Evolutionary conservation across 2,888 invertebrate genomes (phyloP).

Genomic region (Mesochorus sp.): DNA sequence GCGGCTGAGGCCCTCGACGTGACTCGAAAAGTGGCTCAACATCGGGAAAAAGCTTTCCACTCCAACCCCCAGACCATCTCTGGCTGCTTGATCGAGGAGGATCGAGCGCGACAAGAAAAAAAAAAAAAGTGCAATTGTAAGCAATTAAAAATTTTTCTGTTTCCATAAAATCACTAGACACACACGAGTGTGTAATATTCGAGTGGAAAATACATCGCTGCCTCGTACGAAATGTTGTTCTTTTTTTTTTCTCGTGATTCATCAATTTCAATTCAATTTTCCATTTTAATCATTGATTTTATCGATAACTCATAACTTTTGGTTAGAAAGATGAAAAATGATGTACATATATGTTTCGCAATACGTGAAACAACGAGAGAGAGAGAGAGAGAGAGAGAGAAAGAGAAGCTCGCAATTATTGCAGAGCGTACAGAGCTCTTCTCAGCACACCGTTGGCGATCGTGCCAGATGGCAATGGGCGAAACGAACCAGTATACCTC

Average conservation of each 20-base stretch:
- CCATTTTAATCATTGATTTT: no score
- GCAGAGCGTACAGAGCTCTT: background rate
- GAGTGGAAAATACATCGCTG: no score
- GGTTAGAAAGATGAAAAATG: no score
- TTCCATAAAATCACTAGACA: no score
- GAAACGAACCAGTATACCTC: conserved; percentile 40
- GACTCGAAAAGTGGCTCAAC: conserved; percentile 59
- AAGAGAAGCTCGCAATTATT: background rate
- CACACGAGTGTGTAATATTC: no score
- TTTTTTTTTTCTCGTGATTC: no score
- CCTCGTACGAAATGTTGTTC: no score
- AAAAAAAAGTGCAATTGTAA: conserved; percentile 11
- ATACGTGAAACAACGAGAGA: background rate
- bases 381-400: background rate
- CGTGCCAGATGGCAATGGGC: conserved; percentile 61
- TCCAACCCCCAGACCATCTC: no score
- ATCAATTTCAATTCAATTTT: no score
- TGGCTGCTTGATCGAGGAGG: background rate
- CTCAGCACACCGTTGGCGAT: conserved; percentile 9
- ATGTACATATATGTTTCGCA: background rate
- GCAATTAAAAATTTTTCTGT: no score
- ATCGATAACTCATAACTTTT: no score
- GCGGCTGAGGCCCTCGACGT: conserved; percentile 27
- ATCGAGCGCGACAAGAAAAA: background rate
- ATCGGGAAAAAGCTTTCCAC: conserved; percentile 30